Percentiles rank a stretch among this genome's conserved stretches.
phyloP scores from a whole-genome alignment of 2,797 vertebrate species.

The Aselliscus stoliczkanus region DNA sequence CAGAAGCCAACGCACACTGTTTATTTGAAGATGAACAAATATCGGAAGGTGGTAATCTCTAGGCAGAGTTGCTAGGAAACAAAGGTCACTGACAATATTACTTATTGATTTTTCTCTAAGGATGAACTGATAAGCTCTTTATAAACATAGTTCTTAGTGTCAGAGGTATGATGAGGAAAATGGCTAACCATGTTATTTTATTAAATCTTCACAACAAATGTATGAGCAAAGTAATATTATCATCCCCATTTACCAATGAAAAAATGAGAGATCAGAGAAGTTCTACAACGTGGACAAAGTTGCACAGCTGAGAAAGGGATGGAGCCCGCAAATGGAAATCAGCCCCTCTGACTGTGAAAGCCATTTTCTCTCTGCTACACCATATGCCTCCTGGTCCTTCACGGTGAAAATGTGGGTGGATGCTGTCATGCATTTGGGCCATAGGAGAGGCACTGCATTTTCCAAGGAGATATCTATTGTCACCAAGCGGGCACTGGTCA shows the following conservation, averaged over 20 bases:
- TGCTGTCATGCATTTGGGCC: not conserved
- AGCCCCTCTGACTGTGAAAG: not conserved
- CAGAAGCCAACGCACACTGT: not conserved
- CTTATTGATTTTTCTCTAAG: not conserved
- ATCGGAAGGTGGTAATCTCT: not conserved
- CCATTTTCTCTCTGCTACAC: not conserved
- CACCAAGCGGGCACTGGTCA: not conserved
- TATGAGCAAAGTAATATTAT: not conserved
- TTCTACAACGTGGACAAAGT: not conserved
- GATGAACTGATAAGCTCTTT: not conserved
- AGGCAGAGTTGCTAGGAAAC: not conserved
- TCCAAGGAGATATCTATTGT: not conserved
- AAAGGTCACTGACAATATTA: conserved; percentile 25
- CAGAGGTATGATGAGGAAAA: not conserved
- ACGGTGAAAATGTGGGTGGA: not conserved
- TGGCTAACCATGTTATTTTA: not conserved
- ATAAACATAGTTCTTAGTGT: not conserved
- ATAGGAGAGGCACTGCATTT: not conserved
- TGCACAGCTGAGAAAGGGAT: not conserved
- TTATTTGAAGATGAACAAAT: not conserved
- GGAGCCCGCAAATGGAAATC: not conserved
- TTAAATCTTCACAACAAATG: not conserved
- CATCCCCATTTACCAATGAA: not conserved
- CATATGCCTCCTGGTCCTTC: not conserved
- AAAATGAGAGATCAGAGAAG: not conserved